phyloP scores from a whole-genome alignment of 1,140 invertebrate species.

The Drosophila watanabei region DNA sequence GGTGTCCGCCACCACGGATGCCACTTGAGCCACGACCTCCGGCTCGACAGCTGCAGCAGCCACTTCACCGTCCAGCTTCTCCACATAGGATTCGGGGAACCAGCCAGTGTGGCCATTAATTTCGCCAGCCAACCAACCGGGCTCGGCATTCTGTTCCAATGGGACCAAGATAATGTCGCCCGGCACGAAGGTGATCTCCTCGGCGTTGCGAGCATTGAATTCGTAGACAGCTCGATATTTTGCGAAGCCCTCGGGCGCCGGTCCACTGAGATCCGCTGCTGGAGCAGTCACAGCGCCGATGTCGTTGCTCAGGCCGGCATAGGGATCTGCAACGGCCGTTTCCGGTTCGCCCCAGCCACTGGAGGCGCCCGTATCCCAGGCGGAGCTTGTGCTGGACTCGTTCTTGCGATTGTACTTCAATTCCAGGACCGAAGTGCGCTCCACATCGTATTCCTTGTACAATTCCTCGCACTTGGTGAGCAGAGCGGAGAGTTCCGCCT shows the following conservation, averaged over 20 bases:
- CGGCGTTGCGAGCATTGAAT: conserved; percentile 96
- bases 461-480: conserved; percentile 88
- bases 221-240: conserved; percentile 97
- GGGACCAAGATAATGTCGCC: conserved; percentile 97
- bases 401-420: conserved; percentile 86
- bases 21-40: conserved; percentile 13
- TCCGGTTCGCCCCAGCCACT: conserved; percentile 86
- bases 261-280: conserved; percentile 68
- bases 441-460: conserved; percentile 87
- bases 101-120: conserved; percentile 94
- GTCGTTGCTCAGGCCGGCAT: conserved; percentile 62
- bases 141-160: conserved; percentile 94
- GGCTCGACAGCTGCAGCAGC: conserved; percentile 17
- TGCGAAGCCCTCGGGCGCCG: conserved; percentile 86
- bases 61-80: conserved; percentile 89
- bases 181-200: conserved; percentile 97
- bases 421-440: conserved; percentile 87
- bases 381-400: conserved; percentile 74
- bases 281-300: conserved; percentile 46
- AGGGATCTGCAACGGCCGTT: conserved; percentile 54
- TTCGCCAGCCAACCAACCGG: conserved; percentile 98
- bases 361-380: conserved; percentile 82
- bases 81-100: conserved; percentile 99
- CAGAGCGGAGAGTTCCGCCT: conserved; percentile 86
- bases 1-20: conserved; percentile 41